A percentile compares a stretch with the other conserved stretches of the same genome.
Conservation (phyloP, 2,113 vertebrate species). For the Numida meleagris region DNA sequence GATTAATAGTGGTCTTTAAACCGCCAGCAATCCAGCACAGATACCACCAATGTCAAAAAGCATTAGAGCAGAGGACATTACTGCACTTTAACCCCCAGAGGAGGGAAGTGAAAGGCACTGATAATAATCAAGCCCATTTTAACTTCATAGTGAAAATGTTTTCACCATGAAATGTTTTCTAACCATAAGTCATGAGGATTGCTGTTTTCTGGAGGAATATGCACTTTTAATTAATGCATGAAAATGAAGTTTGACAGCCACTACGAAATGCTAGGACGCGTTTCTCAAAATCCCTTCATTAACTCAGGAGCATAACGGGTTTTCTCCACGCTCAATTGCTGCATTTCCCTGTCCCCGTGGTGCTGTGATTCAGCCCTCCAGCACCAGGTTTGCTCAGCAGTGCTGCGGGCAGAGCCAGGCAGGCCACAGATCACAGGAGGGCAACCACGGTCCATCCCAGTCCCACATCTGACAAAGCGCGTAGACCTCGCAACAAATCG, state of each 20-base stretch:
- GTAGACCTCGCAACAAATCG: fast-evolving
- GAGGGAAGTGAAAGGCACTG: background rate
- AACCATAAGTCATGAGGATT: background rate
- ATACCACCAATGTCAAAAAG: fast-evolving
- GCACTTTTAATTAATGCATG: background rate
- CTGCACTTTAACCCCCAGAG: background rate
- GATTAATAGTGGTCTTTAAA: background rate
- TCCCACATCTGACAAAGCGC: fast-evolving
- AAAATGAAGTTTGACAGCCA: background rate
- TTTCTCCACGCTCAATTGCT: background rate
- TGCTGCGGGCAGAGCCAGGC: fast-evolving
- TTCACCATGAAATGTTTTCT: background rate
- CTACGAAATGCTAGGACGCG: background rate
- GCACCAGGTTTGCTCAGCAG: fast-evolving
- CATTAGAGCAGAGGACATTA: background rate
- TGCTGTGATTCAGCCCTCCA: fast-evolving
- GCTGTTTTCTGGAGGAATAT: slow-evolving; percentile 2
- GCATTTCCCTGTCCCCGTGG: fast-evolving
- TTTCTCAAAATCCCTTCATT: background rate
- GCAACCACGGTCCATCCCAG: too few relatives aligned
- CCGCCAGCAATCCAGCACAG: fast-evolving
- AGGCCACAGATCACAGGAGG: too few relatives aligned
- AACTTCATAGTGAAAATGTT: background rate
- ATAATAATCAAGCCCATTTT: background rate
- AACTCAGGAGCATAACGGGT: background rate